Evolutionary conservation across 2,888 invertebrate species (phyloP), one percentile per base, ranked within the genome.

Genomic region (Bedellia somnulentella): DNA sequence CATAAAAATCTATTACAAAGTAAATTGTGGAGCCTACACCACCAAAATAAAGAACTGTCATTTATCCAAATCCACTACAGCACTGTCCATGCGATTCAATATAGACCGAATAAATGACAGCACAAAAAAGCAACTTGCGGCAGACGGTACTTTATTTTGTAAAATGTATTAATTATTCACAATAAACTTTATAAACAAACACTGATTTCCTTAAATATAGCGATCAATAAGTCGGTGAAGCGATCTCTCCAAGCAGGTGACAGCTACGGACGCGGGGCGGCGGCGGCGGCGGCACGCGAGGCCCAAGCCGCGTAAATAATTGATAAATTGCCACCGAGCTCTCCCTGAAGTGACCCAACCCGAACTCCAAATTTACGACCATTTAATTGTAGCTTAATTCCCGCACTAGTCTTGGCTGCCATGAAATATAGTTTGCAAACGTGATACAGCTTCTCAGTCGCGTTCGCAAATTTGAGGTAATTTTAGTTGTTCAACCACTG

Each of bases 341-440:
- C 35, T 60, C 64, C 67, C 67, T 49, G 55, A 54, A 66, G 67
- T 66, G 66, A 66, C 68, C 53, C 52, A 29, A 46, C 54, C 58
- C 57, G 60, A 63, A 67, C 62, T 71, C 56, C 44, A 51, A 64
- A 68, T 70, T 71, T 71, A 71, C 67, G 67, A 60, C 53, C 70
- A 59, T 71, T 71, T 73, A 73, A 73, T 73, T 73, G 71, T 61
- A 64, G 60, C 67, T 70, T 68, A 66, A 71, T 68, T 63, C 64
- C 55, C 52, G 50, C 61, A 66, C 66, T 64, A 66, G 60, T 62
- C 63, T 58, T 54, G 49, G 51, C 48, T 52, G 44, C 43, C 39
- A 49, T 67, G 64, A 64, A 61, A 61, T 67, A 67, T 68, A 59
- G 61, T 56, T 51, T 37, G 47, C 25, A 18, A 15, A 23, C 27